Percentiles rank a stretch among this genome's conserved stretches.
These are phyloP conservation scores for Echeneis naucrates DNA, from an alignment of 2,797 vertebrate genomes.

Conservation along the genomic window DNA sequence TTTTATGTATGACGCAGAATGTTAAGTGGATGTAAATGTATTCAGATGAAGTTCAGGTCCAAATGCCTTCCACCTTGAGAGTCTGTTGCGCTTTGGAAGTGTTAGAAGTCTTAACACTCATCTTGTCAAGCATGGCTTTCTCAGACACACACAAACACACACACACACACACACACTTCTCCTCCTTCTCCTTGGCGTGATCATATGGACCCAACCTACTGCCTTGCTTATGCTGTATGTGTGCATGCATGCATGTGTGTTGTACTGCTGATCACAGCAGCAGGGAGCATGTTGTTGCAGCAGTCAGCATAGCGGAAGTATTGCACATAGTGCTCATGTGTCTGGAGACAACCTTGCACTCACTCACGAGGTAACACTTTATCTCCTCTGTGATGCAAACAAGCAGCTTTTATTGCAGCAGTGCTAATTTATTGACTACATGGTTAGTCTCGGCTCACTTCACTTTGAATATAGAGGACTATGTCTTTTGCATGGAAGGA, in stretches of 20 bases:
- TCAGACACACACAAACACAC: slow-evolving; percentile 10
- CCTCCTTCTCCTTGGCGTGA: not conserved
- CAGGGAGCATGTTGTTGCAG: not conserved
- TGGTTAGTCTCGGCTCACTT: slow-evolving; percentile 25
- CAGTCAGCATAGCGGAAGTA: slow-evolving; percentile 1
- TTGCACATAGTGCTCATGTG: slow-evolving; percentile 21
- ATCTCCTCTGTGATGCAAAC: slow-evolving; percentile 35
- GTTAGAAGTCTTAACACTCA: slow-evolving; percentile 36
- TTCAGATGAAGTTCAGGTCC: slow-evolving; percentile 52
- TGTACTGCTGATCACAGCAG: slow-evolving; percentile 12
- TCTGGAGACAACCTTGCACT: slow-evolving; percentile 20
- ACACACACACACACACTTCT: not conserved
- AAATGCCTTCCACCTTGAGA: slow-evolving; percentile 57
- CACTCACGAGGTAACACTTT: slow-evolving; percentile 1
- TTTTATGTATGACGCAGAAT: slow-evolving; percentile 67
- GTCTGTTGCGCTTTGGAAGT: slow-evolving; percentile 27
- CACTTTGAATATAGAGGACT: slow-evolving; percentile 17
- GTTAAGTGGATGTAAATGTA: slow-evolving; percentile 72
- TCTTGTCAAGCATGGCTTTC: slow-evolving; percentile 31
- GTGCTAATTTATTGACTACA: slow-evolving; percentile 33
- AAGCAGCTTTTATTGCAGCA: slow-evolving; percentile 33
- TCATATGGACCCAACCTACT: slow-evolving; percentile 32
- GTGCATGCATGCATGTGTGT: not conserved
- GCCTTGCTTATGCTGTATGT: slow-evolving; percentile 14
- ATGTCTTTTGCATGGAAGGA: slow-evolving; percentile 7